Base-by-base conservation (phyloP, 2,797 vertebrate genomes). In the Poeciliopsis infans region DNA sequence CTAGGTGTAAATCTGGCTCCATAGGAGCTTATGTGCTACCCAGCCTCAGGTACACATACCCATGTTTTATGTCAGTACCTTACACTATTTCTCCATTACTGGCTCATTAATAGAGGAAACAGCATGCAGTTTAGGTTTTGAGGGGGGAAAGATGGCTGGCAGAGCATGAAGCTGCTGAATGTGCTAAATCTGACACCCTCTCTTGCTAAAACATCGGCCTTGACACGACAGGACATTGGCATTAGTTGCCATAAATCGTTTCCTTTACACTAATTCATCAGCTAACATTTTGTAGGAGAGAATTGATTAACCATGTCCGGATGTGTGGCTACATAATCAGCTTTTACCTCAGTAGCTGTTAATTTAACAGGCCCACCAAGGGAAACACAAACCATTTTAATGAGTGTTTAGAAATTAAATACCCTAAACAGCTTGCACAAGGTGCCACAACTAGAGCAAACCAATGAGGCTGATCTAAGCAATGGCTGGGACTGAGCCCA, bases 61-160 rank as follows among this genome's bases (percentile, higher is more conserved):
- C 82, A 85, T 94, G 95, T 94, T 96, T 96, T 96, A 96, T 94
- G 95, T 94, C 94, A 91, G 94, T 93, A 90, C 91, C 90, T 90
- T 95, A 95, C 93, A 94, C 93, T 95, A 96, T 96, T 97, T 97
- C 96, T 96, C 97, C 96, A 97, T 97, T 96, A 97, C 94, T 94
- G 95, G 93, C 95, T 96, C 96, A 96, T 97, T 97, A 97, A 98
- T 96, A 97, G 96, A 86, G 89, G 85, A 80, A 88, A 94, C 92
- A 93, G 92, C 94, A 93, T 94, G 96, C 95, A 95, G 89, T 78
- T 92, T 88, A 91, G 96, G 94, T 93, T 92, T 95, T 91, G 91
- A 91, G 79, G 82, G 82, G 88, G 85, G 89, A 95, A 95, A 96
- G 96, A 95, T 86, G 95, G 95, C 94, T 55, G 79, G 80, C 81